Evolutionary conservation across 2,113 vertebrate species (phyloP).

Genomic region (Pachycephala philippinensis): DNA sequence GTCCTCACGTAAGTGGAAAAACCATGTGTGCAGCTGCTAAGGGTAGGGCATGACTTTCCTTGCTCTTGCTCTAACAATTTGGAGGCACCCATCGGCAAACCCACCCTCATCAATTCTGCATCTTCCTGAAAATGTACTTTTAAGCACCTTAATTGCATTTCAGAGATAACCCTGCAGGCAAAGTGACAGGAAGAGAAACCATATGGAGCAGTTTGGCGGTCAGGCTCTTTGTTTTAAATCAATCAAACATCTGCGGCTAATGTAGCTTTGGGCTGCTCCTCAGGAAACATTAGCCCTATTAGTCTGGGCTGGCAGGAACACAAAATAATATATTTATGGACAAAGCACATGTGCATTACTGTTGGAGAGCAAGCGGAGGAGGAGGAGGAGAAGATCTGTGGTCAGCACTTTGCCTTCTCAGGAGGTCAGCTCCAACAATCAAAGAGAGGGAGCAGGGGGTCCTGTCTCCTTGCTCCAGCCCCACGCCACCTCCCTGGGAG

Average conservation of each 20-base stretch:
- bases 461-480: neutral
- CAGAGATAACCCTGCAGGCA: constrained; percentile 92
- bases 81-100: constrained; percentile 71
- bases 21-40: neutral
- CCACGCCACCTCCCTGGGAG: fast-evolving
- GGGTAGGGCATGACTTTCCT: constrained; percentile 57
- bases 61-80: constrained; percentile 56
- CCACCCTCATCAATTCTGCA: constrained; percentile 85
- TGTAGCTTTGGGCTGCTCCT: constrained; percentile 94
- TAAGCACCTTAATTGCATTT: constrained; percentile 98
- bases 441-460: neutral
- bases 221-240: constrained; percentile 92
- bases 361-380: constrained; percentile 17
- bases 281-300: constrained; percentile 99
- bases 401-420: constrained; percentile 67
- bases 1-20: neutral
- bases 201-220: constrained; percentile 80
- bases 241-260: constrained; percentile 93
- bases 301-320: constrained; percentile 88
- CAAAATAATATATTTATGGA: constrained; percentile 85
- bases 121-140: constrained; percentile 99
- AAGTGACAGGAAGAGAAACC: constrained; percentile 92
- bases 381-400: constrained; percentile 28
- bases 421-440: neutral
- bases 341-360: constrained; percentile 70